phyloP scores from a whole-genome alignment of 2,888 invertebrate species.

The Acrobasis repandana region DNA sequence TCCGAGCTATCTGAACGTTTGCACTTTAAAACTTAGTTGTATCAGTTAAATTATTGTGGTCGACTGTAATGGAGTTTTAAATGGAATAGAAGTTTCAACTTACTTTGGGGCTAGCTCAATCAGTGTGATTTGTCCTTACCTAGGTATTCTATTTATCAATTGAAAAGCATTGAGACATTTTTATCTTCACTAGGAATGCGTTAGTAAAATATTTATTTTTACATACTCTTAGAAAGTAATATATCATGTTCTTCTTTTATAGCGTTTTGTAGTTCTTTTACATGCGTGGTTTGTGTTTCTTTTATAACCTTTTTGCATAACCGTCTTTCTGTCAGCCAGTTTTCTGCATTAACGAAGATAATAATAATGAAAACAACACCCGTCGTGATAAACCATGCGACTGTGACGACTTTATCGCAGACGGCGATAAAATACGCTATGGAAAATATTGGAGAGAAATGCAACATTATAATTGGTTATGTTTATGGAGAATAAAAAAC shows the following conservation, averaged over 20 bases:
- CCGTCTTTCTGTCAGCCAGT: neutral
- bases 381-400: conserved; percentile 13
- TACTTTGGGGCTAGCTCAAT: too few relatives aligned
- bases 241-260: too few relatives aligned
- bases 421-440: neutral
- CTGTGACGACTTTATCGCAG: conserved; percentile 13
- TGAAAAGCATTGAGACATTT: too few relatives aligned
- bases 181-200: too few relatives aligned
- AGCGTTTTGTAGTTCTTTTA: too few relatives aligned
- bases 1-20: neutral
- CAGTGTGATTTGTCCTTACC: too few relatives aligned
- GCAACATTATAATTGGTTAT: neutral
- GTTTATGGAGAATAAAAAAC: neutral
- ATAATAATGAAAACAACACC: conserved; percentile 13
- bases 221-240: neutral
- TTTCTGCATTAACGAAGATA: conserved; percentile 14
- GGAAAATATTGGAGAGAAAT: conserved; percentile 13
- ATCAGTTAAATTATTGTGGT: neutral
- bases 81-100: too few relatives aligned
- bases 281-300: neutral
- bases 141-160: too few relatives aligned
- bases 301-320: neutral
- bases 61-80: neutral
- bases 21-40: neutral
- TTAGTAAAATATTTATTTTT: too few relatives aligned